Base-by-base conservation (phyloP, 2,888 invertebrate species). In the Cephalotes varians region DNA sequence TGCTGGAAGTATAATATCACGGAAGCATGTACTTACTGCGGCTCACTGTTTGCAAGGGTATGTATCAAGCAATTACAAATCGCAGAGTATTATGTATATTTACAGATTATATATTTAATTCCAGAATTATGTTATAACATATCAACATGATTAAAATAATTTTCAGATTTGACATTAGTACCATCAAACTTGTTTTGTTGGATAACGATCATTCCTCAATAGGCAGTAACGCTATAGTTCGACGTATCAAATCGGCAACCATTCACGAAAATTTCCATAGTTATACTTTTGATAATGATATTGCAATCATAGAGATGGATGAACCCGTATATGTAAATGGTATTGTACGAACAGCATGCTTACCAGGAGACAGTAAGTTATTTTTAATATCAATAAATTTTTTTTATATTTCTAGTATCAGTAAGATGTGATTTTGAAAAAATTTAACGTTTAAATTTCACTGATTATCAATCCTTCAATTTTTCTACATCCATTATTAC, bases 41-140 rank as follows among this genome's bases (percentile, higher is more conserved):
- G 97, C 97, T 1, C 97, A 97, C 92, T 97, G 97, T 91, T 95
- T 97, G 37, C 95, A 96, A 87, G 97, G 96, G 97, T 97, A 94
- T 95, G 95, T 94, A 28, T 44, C 12, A 64, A 10, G 15, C 21
- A 69, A 79, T 60, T 79, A 51, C 10, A 18, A n/a, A 25, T 56
- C 25, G 1, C n/a, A n/a, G n/a, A n/a, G n/a, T n/a, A n/a, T n/a
- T n/a, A n/a, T n/a, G n/a, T n/a, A n/a, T n/a, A n/a, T n/a, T n/a
- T n/a, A n/a, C n/a, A n/a, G n/a, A n/a, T n/a, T 47, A 60, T 44
- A 64, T 37, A n/a, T 44, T 73, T 72, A 81, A 81, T 56, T 56
- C 0, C 12, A 76, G 6, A 67, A 2, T 54, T 51, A 51, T 15
- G 21, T 56, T 18, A 31, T 3, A 56, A 31, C 5, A 9, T 40